These are phyloP conservation scores for Martes martes DNA, from an alignment of 2,113 vertebrate genomes.

Conservation along the genomic window DNA sequence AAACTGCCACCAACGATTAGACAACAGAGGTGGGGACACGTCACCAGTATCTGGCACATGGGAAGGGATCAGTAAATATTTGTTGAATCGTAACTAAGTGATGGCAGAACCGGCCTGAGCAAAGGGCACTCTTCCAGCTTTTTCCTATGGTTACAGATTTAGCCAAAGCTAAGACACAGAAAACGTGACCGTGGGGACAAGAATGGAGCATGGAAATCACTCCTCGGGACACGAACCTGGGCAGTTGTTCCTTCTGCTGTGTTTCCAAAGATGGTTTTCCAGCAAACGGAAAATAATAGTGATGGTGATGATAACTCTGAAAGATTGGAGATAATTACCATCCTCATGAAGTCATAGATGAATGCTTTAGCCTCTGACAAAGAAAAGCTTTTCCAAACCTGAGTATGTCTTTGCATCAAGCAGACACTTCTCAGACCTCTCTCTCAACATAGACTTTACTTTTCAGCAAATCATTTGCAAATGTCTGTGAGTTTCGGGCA, in stretches of 20 bases:
- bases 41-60: not conserved
- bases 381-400: not conserved
- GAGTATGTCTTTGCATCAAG: not conserved
- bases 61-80: not conserved
- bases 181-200: not conserved
- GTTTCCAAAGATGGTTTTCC: constrained; percentile 9
- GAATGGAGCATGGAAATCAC: not conserved
- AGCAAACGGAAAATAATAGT: not conserved
- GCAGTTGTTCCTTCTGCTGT: not conserved
- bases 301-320: not conserved
- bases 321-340: not conserved
- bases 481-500: not conserved
- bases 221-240: not conserved
- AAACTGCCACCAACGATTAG: not conserved
- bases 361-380: not conserved
- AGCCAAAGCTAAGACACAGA: not conserved
- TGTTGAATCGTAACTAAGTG: not conserved
- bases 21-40: not conserved
- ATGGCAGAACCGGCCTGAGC: not conserved
- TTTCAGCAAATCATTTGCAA: not conserved
- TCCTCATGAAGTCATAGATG: not conserved
- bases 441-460: not conserved
- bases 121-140: not conserved
- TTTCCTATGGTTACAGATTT: not conserved
- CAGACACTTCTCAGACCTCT: not conserved